These are phyloP conservation scores for Liolophura sinensis DNA, from an alignment of 1,140 invertebrate genomes.

Conservation along the genomic window DNA sequence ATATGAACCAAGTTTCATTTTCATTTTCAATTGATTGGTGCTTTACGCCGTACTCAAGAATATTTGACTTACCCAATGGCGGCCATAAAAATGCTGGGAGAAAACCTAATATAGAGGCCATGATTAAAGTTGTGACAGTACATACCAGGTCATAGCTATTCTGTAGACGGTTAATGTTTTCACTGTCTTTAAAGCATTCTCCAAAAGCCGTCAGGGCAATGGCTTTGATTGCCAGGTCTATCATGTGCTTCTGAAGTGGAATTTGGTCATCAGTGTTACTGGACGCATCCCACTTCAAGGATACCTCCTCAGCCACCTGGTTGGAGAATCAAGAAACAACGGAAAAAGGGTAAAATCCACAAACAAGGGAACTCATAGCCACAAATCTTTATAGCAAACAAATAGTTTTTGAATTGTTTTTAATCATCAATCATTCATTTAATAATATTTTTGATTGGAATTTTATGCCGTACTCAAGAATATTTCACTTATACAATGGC, in stretches of 20 bases:
- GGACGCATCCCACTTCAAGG: not conserved
- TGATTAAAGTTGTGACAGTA: not conserved
- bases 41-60: too few species aligned
- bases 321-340: not conserved
- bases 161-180: not conserved
- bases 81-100: too few species aligned
- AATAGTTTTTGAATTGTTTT: too few species aligned
- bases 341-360: not conserved
- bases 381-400: not conserved
- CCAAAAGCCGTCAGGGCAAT: slow-evolving; percentile 16
- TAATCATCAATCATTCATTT: too few species aligned
- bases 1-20: too few species aligned
- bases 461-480: too few species aligned
- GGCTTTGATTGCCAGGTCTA: slow-evolving; percentile 15
- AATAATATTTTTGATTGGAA: too few species aligned
- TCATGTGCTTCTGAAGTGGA: slow-evolving; percentile 17
- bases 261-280: slow-evolving; percentile 13
- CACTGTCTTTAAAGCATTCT: slow-evolving; percentile 7
- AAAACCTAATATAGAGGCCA: too few species aligned
- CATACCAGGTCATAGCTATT: not conserved
- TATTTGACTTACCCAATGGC: too few species aligned
- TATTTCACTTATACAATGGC: too few species aligned
- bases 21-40: too few species aligned
- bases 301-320: not conserved
- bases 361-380: not conserved